phyloP scores from a whole-genome alignment of 2,888 invertebrate genomes.

The Helobdella robusta region DNA sequence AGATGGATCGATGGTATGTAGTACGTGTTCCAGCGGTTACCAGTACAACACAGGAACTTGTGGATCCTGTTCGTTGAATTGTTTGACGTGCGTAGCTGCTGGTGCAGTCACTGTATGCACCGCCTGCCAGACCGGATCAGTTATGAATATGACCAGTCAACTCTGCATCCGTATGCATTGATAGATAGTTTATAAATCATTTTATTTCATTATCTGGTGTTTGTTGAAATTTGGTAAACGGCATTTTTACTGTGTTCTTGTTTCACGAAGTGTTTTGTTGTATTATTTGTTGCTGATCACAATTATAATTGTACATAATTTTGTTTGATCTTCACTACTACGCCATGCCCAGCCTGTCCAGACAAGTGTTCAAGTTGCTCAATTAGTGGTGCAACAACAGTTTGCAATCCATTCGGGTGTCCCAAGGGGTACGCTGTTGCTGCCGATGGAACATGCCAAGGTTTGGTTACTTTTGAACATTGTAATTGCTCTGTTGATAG shows the following conservation, averaged over 20 bases:
- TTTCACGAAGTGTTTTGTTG: too few relatives aligned
- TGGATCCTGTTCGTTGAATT: slow-evolving; percentile 29
- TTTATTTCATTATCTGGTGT: too few relatives aligned
- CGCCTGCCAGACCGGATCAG: slow-evolving; percentile 18
- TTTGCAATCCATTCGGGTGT: slow-evolving; percentile 18
- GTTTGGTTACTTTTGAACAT: slow-evolving; percentile 5
- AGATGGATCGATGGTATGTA: slow-evolving; percentile 28
- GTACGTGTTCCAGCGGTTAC: slow-evolving; percentile 24
- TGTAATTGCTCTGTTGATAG: too few relatives aligned
- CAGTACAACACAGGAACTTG: slow-evolving; percentile 29
- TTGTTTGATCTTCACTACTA: too few relatives aligned
- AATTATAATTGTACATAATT: too few relatives aligned
- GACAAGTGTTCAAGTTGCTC: slow-evolving; percentile 15
- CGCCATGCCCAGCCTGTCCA: slow-evolving; percentile 24
- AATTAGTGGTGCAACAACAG: not conserved
- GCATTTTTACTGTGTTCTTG: too few relatives aligned
- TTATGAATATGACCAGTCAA: slow-evolving; percentile 21
- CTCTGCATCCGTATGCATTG: slow-evolving; percentile 28
- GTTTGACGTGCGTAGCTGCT: slow-evolving; percentile 21
- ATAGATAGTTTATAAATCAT: too few relatives aligned
- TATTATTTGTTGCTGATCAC: too few relatives aligned
- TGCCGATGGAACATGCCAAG: slow-evolving; percentile 23
- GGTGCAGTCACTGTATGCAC: slow-evolving; percentile 27
- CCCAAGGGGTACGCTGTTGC: slow-evolving; percentile 16
- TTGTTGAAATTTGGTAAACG: too few relatives aligned